Base-by-base conservation (phyloP, 2,797 vertebrate species). In the Simalia tracyae region DNA sequence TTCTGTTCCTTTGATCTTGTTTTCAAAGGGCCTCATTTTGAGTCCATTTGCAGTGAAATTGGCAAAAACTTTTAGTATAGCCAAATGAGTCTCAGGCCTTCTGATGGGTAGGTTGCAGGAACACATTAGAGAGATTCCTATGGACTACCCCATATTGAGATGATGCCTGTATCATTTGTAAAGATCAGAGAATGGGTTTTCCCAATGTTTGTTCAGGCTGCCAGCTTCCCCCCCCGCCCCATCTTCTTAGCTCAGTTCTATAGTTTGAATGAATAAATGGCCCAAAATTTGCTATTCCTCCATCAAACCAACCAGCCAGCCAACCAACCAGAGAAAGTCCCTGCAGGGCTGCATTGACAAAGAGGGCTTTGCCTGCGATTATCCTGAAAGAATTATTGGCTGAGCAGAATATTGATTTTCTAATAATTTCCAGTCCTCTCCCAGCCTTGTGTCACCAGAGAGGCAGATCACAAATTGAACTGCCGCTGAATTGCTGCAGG, bases 401-500 rank as follows among this genome's bases (percentile, higher is more conserved):
- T 1, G 1, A 54, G 88, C 0, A 91, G 87, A 91, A 94, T 88
- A 93, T 96, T 88, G 96, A 97, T 96, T 95, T 93, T 91, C 59
- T 94, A 87, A 95, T 97, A 92, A 95, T 97, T 97, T 92, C 95
- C 90, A 12, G 3, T 57, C 24, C 90, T 92, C 86, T 88, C 68
- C 93, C 72, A 0, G 3, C 88, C 93, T 91, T 12, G 26, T 93
- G 94, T 97, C 96, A 94, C 92, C 92, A 92, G 92, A 59, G 86
- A 96, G 95, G 96, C 92, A 95, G 94, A 93, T 95, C 6, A 0
- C 95, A 97, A 96, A 97, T 92, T 96, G 97, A 97, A 95, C 54
- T 50, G 94, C 94, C 76, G 94, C 96, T 96, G 92, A 97, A 96
- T 95, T 96, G 96, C 97, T 95, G 94, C 8, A 87, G 93, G 68